Base-by-base conservation (phyloP, 2,797 vertebrate species). In the Melanotaenia boesemani region DNA sequence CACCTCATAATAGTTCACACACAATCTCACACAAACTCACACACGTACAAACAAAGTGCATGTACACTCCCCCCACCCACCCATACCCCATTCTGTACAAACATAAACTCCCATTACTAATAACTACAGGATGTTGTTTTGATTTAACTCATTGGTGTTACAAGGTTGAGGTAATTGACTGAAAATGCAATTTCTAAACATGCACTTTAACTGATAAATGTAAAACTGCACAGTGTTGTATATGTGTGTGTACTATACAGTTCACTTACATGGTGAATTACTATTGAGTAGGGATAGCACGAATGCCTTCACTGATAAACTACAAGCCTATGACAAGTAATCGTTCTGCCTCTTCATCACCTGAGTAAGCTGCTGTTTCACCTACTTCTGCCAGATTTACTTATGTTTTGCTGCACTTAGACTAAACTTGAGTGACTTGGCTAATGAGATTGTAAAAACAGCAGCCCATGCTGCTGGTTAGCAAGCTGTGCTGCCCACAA, bases 371-470 rank as follows among this genome's bases (percentile, higher is more conserved):
- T 74, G 37, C 66, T 65, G 63, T 74, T 60, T 75, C 24, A 54
- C 32, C 57, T 37, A 26, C 61, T 41, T 66, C 58, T 63, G 24
- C 26, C 39, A 16, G 39, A 63, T 70, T 68, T 66, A 57, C 67
- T 64, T 1, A 48, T 20, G 68, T 83, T 86, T 72, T 55, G 74
- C 63, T 56, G 54, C 54, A 62, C 15, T 15, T 18, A 44, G 41
- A 44, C 55, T 39, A 46, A 83, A 67, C 22, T 52, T 62, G 67
- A 78, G 62, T 76, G 71, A 72, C 72, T 65, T 24, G 1, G 10
- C 72, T 87, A 77, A 84, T 76, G 77, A 81, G 80, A 79, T 80
- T 77, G 67, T 70, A 72, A 50, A 82, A 83, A 30, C 66, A 67
- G 32, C 76, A 72, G 77, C 18, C 11, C 11, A 74, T 72, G 71